Conservation (phyloP, 2,888 invertebrate species). For the Eristalinus aeneus region DNA sequence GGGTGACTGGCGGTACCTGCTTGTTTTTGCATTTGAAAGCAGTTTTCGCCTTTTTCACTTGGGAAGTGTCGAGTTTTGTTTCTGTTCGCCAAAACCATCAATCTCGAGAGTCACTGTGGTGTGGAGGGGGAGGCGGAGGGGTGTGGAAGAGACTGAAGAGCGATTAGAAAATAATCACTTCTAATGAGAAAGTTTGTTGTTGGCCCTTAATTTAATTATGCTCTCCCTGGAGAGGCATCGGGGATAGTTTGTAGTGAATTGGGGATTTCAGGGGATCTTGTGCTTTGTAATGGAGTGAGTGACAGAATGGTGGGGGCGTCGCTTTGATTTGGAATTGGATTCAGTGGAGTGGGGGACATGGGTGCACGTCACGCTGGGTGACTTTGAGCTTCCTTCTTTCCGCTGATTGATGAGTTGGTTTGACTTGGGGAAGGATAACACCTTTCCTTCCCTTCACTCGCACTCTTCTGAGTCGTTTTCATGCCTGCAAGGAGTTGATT, state of each 20-base stretch:
- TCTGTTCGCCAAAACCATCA: constrained; percentile 36
- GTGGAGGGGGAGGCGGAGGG: neutral
- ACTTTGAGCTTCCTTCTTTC: neutral
- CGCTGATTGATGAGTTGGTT: neutral
- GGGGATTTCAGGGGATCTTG: neutral
- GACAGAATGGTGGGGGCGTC: neutral
- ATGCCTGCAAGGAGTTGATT: too few relatives aligned
- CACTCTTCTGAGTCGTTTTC: too few relatives aligned
- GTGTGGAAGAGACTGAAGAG: constrained; percentile 18
- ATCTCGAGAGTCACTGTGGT: constrained; percentile 35
- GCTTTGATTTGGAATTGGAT: neutral
- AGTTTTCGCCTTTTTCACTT: constrained; percentile 1
- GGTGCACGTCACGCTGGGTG: neutral
- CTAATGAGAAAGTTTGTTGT: constrained; percentile 60
- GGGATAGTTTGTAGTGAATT: neutral
- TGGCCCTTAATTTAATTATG: constrained; percentile 60
- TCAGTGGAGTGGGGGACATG: neutral
- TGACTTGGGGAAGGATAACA: too few relatives aligned
- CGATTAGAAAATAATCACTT: constrained; percentile 67
- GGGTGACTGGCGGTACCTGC: constrained; percentile 41
- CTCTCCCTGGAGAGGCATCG: neutral
- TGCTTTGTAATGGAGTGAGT: neutral
- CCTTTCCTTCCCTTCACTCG: too few relatives aligned
- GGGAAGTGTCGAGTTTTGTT: neutral
- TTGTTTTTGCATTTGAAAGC: constrained; percentile 63